Evolutionary conservation across 2,113 vertebrate genomes (phyloP), one percentile per base, ranked within the genome.

Genomic region (Seriola rivoliana): DNA sequence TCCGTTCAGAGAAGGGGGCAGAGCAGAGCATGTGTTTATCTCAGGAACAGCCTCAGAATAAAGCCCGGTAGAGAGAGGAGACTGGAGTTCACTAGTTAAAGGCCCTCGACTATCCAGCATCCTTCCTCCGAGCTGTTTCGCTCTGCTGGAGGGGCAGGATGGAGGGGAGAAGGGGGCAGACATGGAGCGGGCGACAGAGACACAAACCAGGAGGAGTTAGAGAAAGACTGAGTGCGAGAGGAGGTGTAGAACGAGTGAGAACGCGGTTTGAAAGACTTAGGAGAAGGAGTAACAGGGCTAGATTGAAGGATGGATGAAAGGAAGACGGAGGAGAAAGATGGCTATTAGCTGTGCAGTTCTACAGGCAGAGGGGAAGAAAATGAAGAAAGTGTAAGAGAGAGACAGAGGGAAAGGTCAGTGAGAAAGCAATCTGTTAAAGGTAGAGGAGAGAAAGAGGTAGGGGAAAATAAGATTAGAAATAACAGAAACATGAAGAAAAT

Each of bases 401-500:
- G 54, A 69, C 12, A 82, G 81, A 92, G 66, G 70, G 71, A 91
- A 88, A 92, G 90, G 84, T 91, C 89, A 92, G 88, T 23, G 75
- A 48, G 86, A 81, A 89, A 90, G 80, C 82, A 91, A 91, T 91
- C 89, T 89, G 58, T 84, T 34, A 77, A 77, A 85, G 52, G 82
- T 81, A 70, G 73, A 78, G 64, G 62, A 40, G 66, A 74, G 74
- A 48, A 32, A 75, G 82, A 71, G 73, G 62, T 23, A 52, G 36
- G 75, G 54, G 80, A 34, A 60, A 54, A 23, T 13, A 29, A 55
- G 59, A 69, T 50, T 57, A 50, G 2, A 73, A 82, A 80, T 23
- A 60, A 66, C 62, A 71, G 75, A 72, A 80, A 82, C 81, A 63
- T n/a, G 29, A 71, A 63, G 44, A 70, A 78, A 78, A 59, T 54